Conservation (phyloP, 2,888 invertebrate species). For the Cremastobaeus sp. region DNA sequence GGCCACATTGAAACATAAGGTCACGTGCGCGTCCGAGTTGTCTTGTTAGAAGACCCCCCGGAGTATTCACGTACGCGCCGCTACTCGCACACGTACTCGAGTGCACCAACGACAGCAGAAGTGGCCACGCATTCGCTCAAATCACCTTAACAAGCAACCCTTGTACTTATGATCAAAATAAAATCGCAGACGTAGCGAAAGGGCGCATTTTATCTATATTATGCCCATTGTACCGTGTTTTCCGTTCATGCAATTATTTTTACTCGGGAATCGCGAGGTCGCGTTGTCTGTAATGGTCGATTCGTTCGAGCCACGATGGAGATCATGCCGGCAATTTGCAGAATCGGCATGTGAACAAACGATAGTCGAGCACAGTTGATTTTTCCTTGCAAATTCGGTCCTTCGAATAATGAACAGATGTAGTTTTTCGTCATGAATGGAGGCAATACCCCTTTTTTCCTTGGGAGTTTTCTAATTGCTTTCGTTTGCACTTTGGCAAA, state of each 20-base stretch:
- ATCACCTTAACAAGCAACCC: conserved; percentile 68
- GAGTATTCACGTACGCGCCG: conserved; percentile 28
- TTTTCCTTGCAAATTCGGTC: too few relatives aligned
- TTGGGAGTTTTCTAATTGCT: too few relatives aligned
- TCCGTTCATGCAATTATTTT: conserved; percentile 18
- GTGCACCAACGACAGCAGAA: conserved; percentile 25
- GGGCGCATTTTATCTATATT: conserved; percentile 6
- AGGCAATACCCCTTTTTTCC: too few relatives aligned
- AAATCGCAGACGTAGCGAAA: conserved; percentile 13
- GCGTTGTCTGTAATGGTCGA: too few relatives aligned
- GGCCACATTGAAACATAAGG: conserved; percentile 61
- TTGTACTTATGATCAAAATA: conserved; percentile 56
- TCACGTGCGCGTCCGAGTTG: conserved; percentile 65
- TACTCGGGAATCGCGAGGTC: too few relatives aligned
- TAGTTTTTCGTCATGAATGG: too few relatives aligned
- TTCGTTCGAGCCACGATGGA: too few relatives aligned
- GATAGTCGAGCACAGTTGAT: too few relatives aligned
- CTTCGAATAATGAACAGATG: too few relatives aligned
- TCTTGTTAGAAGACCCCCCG: conserved; percentile 64
- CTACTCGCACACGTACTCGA: conserved; percentile 2
- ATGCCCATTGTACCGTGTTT: conserved; percentile 16
- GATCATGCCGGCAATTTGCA: too few relatives aligned
- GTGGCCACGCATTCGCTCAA: conserved; percentile 56
- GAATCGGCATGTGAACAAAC: too few relatives aligned
- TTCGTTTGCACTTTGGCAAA: too few relatives aligned